A percentile compares a stretch with the other conserved stretches of the same genome.
phyloP scores from a whole-genome alignment of 1,140 invertebrate genomes.

The Bombus picipes region DNA sequence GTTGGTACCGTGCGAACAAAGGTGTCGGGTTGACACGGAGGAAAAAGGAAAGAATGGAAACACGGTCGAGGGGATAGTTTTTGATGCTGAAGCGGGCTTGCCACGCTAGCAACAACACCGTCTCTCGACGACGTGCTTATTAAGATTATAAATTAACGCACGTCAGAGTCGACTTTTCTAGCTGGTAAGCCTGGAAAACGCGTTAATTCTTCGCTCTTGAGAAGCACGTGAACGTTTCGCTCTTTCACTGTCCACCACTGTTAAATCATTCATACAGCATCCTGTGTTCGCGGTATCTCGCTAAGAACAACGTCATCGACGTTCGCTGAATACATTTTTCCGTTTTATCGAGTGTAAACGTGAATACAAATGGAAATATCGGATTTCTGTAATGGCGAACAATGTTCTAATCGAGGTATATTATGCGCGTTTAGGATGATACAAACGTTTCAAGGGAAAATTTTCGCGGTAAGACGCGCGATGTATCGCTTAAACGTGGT shows the following conservation, averaged over 20 bases:
- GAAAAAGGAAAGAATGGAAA: neutral
- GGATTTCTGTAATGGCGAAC: no score
- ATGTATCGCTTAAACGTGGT: no score
- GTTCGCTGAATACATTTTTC: neutral
- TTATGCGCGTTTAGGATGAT: no score
- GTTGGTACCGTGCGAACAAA: conserved; percentile 2
- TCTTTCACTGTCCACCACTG: neutral
- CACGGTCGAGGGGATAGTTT: neutral
- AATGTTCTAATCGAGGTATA: neutral
- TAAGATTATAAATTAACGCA: conserved; percentile 50
- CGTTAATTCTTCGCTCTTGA: neutral
- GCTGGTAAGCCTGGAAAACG: no score
- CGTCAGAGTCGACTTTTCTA: conserved; percentile 4
- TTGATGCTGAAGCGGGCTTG: neutral
- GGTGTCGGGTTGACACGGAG: neutral
- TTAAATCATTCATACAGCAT: neutral
- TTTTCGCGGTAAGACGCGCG: no score
- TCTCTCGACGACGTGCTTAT: conserved; percentile 6
- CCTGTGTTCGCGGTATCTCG: neutral
- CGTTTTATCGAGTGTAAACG: neutral
- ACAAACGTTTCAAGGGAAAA: neutral
- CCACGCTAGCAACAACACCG: neutral
- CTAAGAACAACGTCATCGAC: neutral
- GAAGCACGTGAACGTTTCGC: neutral
- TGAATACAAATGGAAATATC: neutral